Evolutionary conservation across 2,888 invertebrate species (phyloP).

Genomic region (Eulithis prunata): DNA sequence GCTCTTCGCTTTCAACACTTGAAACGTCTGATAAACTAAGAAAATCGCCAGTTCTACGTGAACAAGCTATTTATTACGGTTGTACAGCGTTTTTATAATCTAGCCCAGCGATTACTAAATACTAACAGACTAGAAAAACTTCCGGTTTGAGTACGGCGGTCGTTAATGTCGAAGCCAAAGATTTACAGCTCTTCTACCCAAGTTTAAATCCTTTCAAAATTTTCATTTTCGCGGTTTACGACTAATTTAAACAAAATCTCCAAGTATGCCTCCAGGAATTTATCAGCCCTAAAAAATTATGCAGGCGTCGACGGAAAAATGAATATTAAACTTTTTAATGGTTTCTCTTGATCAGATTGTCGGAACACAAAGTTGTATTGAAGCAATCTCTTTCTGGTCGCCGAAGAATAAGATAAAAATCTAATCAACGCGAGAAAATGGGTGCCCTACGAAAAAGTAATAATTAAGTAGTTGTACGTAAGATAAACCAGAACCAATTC

Average conservation of each 20-base stretch:
- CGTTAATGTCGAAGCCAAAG: background rate
- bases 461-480: background rate
- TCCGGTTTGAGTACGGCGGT: too few species aligned
- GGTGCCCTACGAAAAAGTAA: background rate
- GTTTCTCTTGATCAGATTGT: constrained; percentile 23
- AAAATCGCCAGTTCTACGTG: too few species aligned
- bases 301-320: constrained; percentile 38
- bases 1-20: too few species aligned
- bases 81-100: too few species aligned
- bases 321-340: constrained; percentile 37
- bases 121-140: too few species aligned
- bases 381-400: constrained; percentile 13
- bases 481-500: background rate
- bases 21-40: too few species aligned
- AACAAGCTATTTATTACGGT: too few species aligned
- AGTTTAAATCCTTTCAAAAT: constrained; percentile 28
- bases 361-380: constrained; percentile 17
- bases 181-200: constrained; percentile 3
- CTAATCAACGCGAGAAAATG: background rate
- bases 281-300: constrained; percentile 41
- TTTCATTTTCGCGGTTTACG: constrained; percentile 34
- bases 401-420: background rate
- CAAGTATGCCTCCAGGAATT: constrained; percentile 34
- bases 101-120: too few species aligned
- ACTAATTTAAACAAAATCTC: constrained; percentile 38